A percentile compares a stretch with the other conserved stretches of the same genome.
Evolutionary conservation across 2,113 vertebrate genomes (phyloP).

Genomic region (Malurus alboscapulatus): DNA sequence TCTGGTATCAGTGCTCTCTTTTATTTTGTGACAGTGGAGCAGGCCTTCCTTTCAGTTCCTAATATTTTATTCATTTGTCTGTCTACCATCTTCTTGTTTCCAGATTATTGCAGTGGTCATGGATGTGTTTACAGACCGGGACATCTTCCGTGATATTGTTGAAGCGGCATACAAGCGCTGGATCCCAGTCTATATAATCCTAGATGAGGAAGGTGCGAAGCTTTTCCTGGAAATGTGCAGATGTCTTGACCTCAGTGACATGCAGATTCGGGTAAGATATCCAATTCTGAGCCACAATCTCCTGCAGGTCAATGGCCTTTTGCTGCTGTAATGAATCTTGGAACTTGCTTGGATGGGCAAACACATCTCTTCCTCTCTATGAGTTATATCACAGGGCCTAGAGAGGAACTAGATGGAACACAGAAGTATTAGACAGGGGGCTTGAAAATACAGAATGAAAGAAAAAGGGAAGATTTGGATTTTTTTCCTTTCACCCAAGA

Average conservation of each 20-base stretch:
- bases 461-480: not conserved
- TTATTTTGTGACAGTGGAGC: not conserved
- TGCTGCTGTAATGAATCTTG: not conserved
- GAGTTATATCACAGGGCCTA: not conserved
- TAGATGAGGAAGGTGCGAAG: constrained; percentile 79
- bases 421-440: not conserved
- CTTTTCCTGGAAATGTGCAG: constrained; percentile 92
- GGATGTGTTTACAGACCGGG: constrained; percentile 90
- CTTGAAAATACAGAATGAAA: not conserved
- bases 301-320: not conserved
- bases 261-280: constrained; percentile 81
- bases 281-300: not conserved
- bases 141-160: constrained; percentile 91
- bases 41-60: not conserved
- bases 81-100: not conserved
- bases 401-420: not conserved
- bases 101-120: constrained; percentile 94
- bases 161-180: constrained; percentile 82
- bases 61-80: not conserved
- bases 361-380: not conserved
- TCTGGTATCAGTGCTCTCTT: not conserved
- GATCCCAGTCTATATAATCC: constrained; percentile 88
- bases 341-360: not conserved
- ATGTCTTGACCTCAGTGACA: constrained; percentile 76
- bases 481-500: not conserved